Evolutionary conservation across 2,797 vertebrate species (phyloP).

Genomic region (Meda fulgida): DNA sequence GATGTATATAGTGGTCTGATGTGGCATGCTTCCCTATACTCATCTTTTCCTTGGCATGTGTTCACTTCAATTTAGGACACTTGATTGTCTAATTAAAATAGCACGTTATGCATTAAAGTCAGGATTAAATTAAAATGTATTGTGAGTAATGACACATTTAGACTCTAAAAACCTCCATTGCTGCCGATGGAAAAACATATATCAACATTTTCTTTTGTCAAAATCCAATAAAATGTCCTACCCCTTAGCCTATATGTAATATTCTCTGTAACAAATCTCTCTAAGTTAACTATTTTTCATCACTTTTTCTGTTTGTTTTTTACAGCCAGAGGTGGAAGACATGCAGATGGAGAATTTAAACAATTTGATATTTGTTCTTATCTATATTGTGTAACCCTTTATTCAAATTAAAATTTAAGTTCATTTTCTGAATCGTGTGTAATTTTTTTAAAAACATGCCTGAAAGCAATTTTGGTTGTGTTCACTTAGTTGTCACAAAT

Average conservation of each 20-base stretch:
- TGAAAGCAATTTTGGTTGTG: neutral
- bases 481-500: neutral
- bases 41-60: neutral
- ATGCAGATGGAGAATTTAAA: neutral
- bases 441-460: neutral
- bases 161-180: neutral
- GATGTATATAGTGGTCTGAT: neutral
- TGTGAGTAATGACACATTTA: neutral
- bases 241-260: too few relatives aligned
- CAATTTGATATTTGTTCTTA: neutral
- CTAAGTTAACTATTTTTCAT: neutral
- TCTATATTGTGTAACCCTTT: neutral
- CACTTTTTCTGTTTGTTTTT: neutral
- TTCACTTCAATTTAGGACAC: neutral
- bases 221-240: neutral
- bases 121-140: neutral
- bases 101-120: neutral
- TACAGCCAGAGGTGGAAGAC: neutral
- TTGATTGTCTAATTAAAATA: neutral
- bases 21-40: neutral
- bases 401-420: neutral
- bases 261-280: neutral
- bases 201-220: neutral
- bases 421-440: neutral
- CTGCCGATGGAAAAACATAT: neutral